Evolutionary conservation across 1,140 invertebrate genomes (phyloP).

Genomic region (Diorhabda elongata): DNA sequence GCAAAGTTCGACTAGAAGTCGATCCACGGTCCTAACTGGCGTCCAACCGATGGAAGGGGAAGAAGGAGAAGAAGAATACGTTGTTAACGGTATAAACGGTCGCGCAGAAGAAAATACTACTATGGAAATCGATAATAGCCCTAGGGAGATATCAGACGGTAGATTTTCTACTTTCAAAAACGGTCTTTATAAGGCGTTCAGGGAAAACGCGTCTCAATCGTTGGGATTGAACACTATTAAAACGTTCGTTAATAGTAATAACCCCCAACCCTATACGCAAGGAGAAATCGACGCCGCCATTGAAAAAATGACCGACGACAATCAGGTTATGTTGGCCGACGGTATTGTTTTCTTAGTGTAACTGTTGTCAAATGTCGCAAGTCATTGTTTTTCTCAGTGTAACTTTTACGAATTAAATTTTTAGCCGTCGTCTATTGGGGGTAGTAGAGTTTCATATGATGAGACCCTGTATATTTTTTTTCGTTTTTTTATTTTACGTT

Average conservation of each 20-base stretch:
- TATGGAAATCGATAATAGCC: slow-evolving; percentile 37
- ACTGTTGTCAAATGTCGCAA: slow-evolving; percentile 25
- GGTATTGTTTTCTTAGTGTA: slow-evolving; percentile 84
- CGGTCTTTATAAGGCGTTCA: slow-evolving; percentile 62
- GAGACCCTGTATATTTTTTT: no score
- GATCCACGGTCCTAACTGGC: slow-evolving; percentile 2
- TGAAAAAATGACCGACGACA: slow-evolving; percentile 78
- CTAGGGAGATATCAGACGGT: slow-evolving; percentile 39
- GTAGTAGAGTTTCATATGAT: no score
- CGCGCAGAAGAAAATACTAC: slow-evolving; percentile 21
- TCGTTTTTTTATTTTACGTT: no score
- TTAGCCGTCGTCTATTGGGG: no score
- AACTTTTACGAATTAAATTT: no score
- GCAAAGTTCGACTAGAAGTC: slow-evolving; percentile 30
- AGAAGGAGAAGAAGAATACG: slow-evolving; percentile 15
- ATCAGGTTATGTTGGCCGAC: slow-evolving; percentile 88
- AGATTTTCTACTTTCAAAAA: slow-evolving; percentile 60
- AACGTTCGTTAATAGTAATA: slow-evolving; percentile 58
- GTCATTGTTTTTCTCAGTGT: no score
- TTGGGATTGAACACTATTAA: slow-evolving; percentile 58
- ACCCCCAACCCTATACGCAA: slow-evolving; percentile 58
- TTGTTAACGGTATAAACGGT: slow-evolving; percentile 11
- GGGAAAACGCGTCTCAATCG: slow-evolving; percentile 64
- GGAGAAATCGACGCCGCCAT: slow-evolving; percentile 77
- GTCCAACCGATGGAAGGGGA: slow-evolving; percentile 14